Evolutionary conservation across 2,113 vertebrate species (phyloP).

Genomic region (Mormoops blainvillei): DNA sequence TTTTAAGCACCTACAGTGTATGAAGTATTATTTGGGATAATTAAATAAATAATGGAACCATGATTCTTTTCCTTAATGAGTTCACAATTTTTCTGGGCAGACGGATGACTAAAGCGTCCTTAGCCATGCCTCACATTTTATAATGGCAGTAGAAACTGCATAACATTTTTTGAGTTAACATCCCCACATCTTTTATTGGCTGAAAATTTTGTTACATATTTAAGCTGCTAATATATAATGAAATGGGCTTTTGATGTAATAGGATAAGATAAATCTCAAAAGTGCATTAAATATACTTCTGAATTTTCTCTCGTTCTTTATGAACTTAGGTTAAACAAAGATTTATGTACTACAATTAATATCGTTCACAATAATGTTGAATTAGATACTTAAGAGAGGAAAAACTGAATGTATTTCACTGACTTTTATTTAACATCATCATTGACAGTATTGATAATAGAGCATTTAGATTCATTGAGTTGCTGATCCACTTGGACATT

Average conservation of each 20-base stretch:
- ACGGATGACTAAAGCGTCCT: not conserved
- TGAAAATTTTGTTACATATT: not conserved
- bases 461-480: not conserved
- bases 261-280: not conserved
- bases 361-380: constrained; percentile 55
- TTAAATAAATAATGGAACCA: not conserved
- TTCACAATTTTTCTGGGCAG: not conserved
- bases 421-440: not conserved
- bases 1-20: not conserved
- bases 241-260: not conserved
- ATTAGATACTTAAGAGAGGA: not conserved
- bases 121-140: not conserved
- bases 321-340: constrained; percentile 50
- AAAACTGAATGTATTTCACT: not conserved
- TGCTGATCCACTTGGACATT: constrained; percentile 16
- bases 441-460: not conserved
- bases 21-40: not conserved
- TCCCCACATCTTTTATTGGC: not conserved
- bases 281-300: not conserved
- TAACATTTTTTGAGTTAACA: not conserved
- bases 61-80: not conserved
- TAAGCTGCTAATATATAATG: not conserved
- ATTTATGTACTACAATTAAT: constrained; percentile 59
- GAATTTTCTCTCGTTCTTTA: constrained; percentile 1
- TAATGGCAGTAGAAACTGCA: not conserved